Evolutionary conservation across 2,797 vertebrate genomes (phyloP).

Genomic region (Crenuchus spilurus): DNA sequence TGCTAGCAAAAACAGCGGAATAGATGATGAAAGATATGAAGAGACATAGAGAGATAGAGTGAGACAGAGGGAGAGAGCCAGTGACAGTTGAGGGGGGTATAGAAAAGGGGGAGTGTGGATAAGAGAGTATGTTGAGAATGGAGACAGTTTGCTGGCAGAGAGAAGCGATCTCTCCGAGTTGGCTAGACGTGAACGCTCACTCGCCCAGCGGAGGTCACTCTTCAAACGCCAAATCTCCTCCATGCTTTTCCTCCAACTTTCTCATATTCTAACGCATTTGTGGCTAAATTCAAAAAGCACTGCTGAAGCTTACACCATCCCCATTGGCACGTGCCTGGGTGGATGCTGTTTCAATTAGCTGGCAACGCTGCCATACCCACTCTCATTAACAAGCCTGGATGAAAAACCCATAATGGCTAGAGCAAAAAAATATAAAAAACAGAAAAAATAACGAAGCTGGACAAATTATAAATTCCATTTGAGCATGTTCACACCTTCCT

Average conservation of each 20-base stretch:
- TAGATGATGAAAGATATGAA: background rate
- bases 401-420: conserved; percentile 2
- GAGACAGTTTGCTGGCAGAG: conserved; percentile 40
- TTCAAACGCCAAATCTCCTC: conserved; percentile 13
- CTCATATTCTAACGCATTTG: background rate
- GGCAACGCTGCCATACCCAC: conserved; percentile 18
- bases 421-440: conserved; percentile 15
- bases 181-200: conserved; percentile 24
- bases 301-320: background rate
- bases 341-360: conserved; percentile 48
- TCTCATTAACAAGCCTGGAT: conserved; percentile 40
- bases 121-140: conserved; percentile 14
- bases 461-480: conserved; percentile 15
- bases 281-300: background rate
- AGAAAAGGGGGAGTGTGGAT: conserved; percentile 4
- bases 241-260: conserved; percentile 18
- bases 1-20: no score
- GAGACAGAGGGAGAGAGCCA: background rate
- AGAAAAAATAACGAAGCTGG: conserved; percentile 9
- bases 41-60: background rate
- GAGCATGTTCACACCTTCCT: conserved; percentile 36
- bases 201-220: conserved; percentile 34
- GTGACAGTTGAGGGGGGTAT: background rate
- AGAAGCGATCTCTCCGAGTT: conserved; percentile 17
- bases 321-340: background rate